A percentile compares a stretch with the other conserved stretches of the same genome.
Conservation (phyloP, 2,113 vertebrate genomes). For the Fregetta grallaria region DNA sequence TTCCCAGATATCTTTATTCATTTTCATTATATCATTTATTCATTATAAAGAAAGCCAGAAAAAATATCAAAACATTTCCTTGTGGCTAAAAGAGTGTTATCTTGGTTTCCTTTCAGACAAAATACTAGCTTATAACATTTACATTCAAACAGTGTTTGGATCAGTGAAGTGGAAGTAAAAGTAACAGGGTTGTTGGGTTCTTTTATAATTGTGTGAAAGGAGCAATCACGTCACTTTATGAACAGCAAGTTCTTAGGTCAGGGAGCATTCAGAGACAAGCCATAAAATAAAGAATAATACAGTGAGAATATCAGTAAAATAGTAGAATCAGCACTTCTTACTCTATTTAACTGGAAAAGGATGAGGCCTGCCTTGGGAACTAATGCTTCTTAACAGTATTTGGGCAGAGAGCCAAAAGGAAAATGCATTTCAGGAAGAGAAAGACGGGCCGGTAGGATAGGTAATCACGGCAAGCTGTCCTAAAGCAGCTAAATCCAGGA, state of each 20-base stretch:
- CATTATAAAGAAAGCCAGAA: background rate
- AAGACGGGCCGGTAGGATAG: slow-evolving; percentile 35
- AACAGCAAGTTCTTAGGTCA: slow-evolving; percentile 67
- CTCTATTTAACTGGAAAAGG: slow-evolving; percentile 70
- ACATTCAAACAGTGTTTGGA: background rate
- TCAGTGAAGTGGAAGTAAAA: slow-evolving; percentile 9
- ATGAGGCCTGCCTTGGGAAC: slow-evolving; percentile 68
- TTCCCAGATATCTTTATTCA: background rate
- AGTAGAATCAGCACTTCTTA: slow-evolving; percentile 74
- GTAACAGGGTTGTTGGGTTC: slow-evolving; percentile 26
- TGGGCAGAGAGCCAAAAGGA: slow-evolving; percentile 65
- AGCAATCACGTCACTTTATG: slow-evolving; percentile 62
- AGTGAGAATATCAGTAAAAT: slow-evolving; percentile 71
- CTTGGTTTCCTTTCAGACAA: background rate
- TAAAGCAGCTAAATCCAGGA: slow-evolving; percentile 15
- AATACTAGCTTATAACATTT: slow-evolving; percentile 7
- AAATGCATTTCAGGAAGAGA: slow-evolving; percentile 68
- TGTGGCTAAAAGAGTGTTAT: background rate
- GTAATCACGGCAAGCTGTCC: slow-evolving; percentile 43
- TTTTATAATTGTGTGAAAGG: slow-evolving; percentile 63
- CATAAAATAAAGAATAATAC: slow-evolving; percentile 74
- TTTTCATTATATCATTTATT: no score
- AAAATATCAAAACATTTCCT: background rate
- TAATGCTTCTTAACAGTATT: slow-evolving; percentile 70
- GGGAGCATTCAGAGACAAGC: slow-evolving; percentile 70